Evolutionary conservation across 2,113 vertebrate species (phyloP).

Genomic region (Oryctolagus cuniculus): DNA sequence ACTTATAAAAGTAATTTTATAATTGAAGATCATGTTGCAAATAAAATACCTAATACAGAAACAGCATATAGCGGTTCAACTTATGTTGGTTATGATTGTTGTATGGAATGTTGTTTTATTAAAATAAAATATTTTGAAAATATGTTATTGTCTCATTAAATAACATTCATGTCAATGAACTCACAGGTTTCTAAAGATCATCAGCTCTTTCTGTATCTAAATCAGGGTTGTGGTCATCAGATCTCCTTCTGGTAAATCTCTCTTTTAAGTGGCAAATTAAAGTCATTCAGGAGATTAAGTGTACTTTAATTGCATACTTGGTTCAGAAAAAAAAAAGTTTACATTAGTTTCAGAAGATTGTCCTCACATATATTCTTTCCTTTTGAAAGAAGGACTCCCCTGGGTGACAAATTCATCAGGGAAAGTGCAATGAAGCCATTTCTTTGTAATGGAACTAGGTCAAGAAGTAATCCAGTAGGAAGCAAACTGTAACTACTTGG

Average conservation of each 20-base stretch:
- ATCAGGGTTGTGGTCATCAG: not conserved
- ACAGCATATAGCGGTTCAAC: not conserved
- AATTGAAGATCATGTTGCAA: not conserved
- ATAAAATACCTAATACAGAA: not conserved
- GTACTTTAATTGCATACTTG: slow-evolving; percentile 32
- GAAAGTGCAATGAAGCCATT: not conserved
- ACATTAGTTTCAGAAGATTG: not conserved
- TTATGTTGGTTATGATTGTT: not conserved
- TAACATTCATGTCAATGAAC: not conserved
- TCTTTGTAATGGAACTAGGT: not conserved
- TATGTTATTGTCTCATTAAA: not conserved
- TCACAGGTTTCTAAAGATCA: not conserved
- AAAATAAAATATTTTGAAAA: slow-evolving; percentile 33
- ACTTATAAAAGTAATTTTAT: not conserved
- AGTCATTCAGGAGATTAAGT: slow-evolving; percentile 36
- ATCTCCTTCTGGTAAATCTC: not conserved
- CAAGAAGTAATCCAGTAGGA: not conserved
- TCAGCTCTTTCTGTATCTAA: not conserved
- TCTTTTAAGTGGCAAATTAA: not conserved
- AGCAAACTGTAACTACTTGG: not conserved
- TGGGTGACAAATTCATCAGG: not conserved
- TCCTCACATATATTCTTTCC: not conserved
- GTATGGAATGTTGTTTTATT: not conserved
- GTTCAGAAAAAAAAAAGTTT: not conserved
- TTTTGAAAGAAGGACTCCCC: not conserved